Base-by-base conservation (phyloP, 1,140 invertebrate species). In the Arctopsyche grandis region DNA sequence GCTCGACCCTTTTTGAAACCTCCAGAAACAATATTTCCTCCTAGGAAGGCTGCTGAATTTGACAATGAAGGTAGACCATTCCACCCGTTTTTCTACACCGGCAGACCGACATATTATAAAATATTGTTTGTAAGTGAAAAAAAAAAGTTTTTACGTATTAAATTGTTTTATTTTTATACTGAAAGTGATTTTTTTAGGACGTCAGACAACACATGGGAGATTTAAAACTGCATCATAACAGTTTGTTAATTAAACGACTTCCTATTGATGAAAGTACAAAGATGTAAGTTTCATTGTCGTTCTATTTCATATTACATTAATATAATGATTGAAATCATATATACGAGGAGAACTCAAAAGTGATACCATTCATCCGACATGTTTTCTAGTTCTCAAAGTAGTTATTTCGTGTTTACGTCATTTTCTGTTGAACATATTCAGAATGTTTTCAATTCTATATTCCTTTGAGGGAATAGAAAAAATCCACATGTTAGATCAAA, bases 31-130 rank as follows among this genome's bases (percentile, higher is more conserved):
- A 88, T 98, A 22, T 97, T 95, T 89, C 94, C 95, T n/a, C 89
- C 91, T 29, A 90, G 90, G 77, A 96, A 96, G 91, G 95, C 92
- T 74, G 96, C 97, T 14, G 92, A 98, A 86, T 99, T 99, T 91
- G 96, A 97, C 88, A 89, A 92, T 83, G 91, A 90, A 82, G 98
- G 97, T 0, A 89, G 97, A 84, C 97, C 98, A 4, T 93, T 92
- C 87, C 94, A 98, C 88, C 93, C 91, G 69, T 87, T 98, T 77
- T 99, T 98, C 88, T 99, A 98, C 84, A 99, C 97, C 0, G 90
- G 90, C 58, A 93, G 91, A 84, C 92, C 95, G 5, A 94, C 96
- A 85, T 99, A 93, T 86, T 96, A 94, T 85, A 89, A 94, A 84
- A 78, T 93, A n/a, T 86, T 98, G 82, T 92, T 95, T 90, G 96